These are phyloP conservation scores for Cephalotes varians DNA, from an alignment of 2,888 invertebrate species.

Conservation along the genomic window DNA sequence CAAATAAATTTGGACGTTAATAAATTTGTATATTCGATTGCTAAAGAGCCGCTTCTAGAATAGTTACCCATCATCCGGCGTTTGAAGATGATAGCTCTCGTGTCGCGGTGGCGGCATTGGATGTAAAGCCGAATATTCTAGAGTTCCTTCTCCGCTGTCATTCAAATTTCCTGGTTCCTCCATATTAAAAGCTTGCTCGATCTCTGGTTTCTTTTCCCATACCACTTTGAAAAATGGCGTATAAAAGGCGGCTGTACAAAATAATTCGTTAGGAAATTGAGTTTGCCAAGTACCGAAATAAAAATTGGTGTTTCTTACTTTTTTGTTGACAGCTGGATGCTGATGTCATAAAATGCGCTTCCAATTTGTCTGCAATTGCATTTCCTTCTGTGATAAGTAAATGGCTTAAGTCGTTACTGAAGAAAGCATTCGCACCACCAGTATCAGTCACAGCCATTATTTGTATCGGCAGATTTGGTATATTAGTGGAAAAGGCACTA, in stretches of 20 bases:
- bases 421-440: constrained; percentile 95
- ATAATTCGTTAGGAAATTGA: constrained; percentile 41
- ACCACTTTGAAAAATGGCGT: constrained; percentile 98
- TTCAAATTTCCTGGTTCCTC: constrained; percentile 89
- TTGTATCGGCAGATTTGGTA: constrained; percentile 96
- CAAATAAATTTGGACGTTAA: constrained; percentile 15
- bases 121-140: constrained; percentile 88
- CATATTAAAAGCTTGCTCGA: constrained; percentile 96
- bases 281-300: background rate
- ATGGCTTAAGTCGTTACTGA: constrained; percentile 95
- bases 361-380: constrained; percentile 94
- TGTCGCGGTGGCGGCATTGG: constrained; percentile 92
- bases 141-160: constrained; percentile 90
- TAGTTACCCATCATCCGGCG: constrained; percentile 87
- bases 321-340: constrained; percentile 94
- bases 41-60: constrained; percentile 66
- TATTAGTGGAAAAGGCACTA: constrained; percentile 97
- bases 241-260: constrained; percentile 93
- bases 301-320: constrained; percentile 87
- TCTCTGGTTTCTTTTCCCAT: constrained; percentile 98
- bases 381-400: constrained; percentile 97
- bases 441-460: constrained; percentile 97
- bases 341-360: constrained; percentile 97
- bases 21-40: background rate
- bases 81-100: constrained; percentile 91